Evolutionary conservation across 2,888 invertebrate species (phyloP).

Genomic region (Hydriomena furcata): DNA sequence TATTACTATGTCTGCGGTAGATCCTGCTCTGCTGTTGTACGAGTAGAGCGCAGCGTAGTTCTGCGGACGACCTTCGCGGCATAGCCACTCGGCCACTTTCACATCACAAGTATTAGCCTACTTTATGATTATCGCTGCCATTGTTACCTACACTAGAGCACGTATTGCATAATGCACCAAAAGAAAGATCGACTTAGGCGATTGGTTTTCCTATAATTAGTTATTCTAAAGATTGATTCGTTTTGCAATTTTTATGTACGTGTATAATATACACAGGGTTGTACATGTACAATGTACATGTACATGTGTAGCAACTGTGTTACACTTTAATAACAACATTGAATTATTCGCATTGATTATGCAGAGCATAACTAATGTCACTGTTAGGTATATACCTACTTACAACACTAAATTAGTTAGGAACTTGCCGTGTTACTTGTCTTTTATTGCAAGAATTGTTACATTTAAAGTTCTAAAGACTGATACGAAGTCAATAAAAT

Average conservation of each 20-base stretch:
- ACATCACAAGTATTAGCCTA: slow-evolving; percentile 64
- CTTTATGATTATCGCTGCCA: slow-evolving; percentile 58
- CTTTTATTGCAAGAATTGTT: too few species aligned
- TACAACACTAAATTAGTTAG: too few species aligned
- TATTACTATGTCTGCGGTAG: not conserved
- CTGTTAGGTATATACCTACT: not conserved
- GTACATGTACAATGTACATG: not conserved
- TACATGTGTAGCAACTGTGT: slow-evolving; percentile 13
- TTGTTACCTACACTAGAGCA: slow-evolving; percentile 54
- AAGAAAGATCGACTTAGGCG: slow-evolving; percentile 33
- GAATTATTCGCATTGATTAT: slow-evolving; percentile 13
- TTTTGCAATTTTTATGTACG: slow-evolving; percentile 13
- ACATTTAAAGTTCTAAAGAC: too few species aligned
- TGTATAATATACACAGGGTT: not conserved
- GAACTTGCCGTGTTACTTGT: too few species aligned
- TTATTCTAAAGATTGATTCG: slow-evolving; percentile 11
- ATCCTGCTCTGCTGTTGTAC: not conserved
- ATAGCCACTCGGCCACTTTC: slow-evolving; percentile 62
- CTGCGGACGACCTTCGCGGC: slow-evolving; percentile 59
- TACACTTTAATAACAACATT: slow-evolving; percentile 16
- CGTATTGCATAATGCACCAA: slow-evolving; percentile 48
- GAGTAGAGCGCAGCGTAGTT: slow-evolving; percentile 31
- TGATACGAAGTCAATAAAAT: not conserved
- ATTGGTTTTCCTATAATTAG: slow-evolving; percentile 36
- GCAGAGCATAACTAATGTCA: slow-evolving; percentile 21